These are phyloP conservation scores for Anadara kagoshimensis DNA, from an alignment of 1,140 invertebrate species.

Conservation along the genomic window DNA sequence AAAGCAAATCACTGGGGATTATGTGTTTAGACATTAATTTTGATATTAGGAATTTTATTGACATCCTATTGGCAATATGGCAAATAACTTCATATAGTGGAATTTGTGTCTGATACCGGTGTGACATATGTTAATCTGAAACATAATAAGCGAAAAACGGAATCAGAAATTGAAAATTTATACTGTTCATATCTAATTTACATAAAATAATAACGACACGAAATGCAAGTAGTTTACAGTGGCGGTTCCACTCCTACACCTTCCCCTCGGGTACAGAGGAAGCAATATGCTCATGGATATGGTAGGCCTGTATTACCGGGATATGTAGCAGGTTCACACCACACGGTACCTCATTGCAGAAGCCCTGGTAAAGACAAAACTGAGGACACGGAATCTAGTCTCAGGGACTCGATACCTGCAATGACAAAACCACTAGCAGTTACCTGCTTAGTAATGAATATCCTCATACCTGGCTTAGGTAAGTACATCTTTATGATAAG, in stretches of 20 bases:
- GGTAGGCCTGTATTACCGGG: conserved; percentile 59
- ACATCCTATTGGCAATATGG: no score
- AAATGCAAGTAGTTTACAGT: conserved; percentile 66
- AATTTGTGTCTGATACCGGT: no score
- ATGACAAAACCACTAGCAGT: conserved; percentile 74
- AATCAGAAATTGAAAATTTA: no score
- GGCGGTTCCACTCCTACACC: conserved; percentile 64
- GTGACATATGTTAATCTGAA: no score
- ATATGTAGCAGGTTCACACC: conserved; percentile 39
- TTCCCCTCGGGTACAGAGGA: conserved; percentile 58
- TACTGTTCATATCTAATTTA: no score
- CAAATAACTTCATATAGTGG: no score
- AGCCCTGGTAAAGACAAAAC: conserved; percentile 46
- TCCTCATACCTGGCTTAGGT: conserved; percentile 75
- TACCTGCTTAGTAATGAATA: conserved; percentile 74
- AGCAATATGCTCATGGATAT: conserved; percentile 52
- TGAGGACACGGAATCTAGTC: conserved; percentile 52
- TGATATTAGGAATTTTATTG: no score
- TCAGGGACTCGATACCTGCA: conserved; percentile 73
- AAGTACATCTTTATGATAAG: conserved; percentile 45
- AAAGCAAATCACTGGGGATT: no score
- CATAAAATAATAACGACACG: no score
- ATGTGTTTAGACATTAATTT: no score
- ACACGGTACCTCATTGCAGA: conserved; percentile 7
- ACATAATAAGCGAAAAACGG: no score